These are phyloP conservation scores for Drosophila robusta DNA, from an alignment of 2,888 invertebrate genomes.

Conservation along the genomic window DNA sequence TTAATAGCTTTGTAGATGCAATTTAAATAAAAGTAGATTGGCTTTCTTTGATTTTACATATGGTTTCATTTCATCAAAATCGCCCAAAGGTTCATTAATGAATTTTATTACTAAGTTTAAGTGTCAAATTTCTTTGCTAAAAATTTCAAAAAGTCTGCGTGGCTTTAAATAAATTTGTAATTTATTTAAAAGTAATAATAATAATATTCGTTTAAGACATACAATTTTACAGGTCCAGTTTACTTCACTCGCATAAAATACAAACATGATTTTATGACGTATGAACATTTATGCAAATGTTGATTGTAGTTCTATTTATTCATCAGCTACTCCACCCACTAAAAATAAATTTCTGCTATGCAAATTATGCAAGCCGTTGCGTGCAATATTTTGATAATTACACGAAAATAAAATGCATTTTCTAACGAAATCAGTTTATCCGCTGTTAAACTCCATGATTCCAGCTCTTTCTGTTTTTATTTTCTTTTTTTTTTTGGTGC, in stretches of 20 bases:
- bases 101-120: no score
- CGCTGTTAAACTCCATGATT: not conserved
- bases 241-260: no score
- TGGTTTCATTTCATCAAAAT: no score
- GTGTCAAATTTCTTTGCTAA: no score
- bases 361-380: conserved; percentile 4
- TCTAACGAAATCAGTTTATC: not conserved
- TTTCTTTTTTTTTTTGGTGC: not conserved
- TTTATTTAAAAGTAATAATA: no score
- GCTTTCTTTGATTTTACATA: not conserved
- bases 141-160: no score
- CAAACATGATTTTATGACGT: not conserved
- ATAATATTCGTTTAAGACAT: no score
- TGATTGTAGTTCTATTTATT: not conserved
- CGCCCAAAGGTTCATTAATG: no score
- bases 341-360: conserved; percentile 16
- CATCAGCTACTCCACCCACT: conserved; percentile 9
- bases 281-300: not conserved
- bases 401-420: conserved; percentile 5
- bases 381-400: not conserved
- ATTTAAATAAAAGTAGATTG: conserved; percentile 2
- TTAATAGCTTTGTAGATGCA: not conserved
- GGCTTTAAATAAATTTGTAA: no score
- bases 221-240: no score
- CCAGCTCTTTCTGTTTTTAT: no score